Base-by-base conservation (phyloP, 2,888 invertebrate genomes). In the Taenaris catops region DNA sequence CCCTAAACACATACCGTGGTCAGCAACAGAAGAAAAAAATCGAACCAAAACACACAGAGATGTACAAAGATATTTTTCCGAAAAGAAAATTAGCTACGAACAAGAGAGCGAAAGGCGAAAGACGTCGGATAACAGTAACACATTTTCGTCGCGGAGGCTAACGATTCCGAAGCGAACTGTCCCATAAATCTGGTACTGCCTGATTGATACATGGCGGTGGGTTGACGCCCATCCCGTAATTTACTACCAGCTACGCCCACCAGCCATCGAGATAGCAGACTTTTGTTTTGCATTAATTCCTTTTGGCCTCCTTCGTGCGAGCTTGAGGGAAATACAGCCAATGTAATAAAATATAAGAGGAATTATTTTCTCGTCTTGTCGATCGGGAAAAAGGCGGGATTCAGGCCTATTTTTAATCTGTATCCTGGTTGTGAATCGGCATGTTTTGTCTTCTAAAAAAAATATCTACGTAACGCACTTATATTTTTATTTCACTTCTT, bases 171-270 rank as follows among this genome's bases (percentile, higher is more conserved):
- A 78, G 83, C 74, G 75, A 68, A 63, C 80, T 83, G 84, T 79
- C 86, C 73, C 83, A 86, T 87, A 87, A 87, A 87, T 87, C 78
- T 64, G 55, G 55, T 48, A 53, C 55, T 46, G 50, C 55, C 83
- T 87, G 87, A 87, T 88, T 86, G 87, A 87, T 87, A 87, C 87
- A 87, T 81, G 86, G 86, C 83, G 79, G 79, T 74, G 67, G 81
- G 87, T 83, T 88, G 88, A 88, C 88, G 87, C 88, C 88, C 88
- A 89, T 88, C 81, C 79, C 78, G 89, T 89, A 89, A 89, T 89
- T 89, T 90, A 90, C 86, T 89, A 89, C 87, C 89, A 87, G 69
- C 88, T 84, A 67, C 83, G 81, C 89, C 89, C 91, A 83, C 88
- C 83, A 58, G 65, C 83, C 84, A 66, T 68, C 88, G 81, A 71